Conservation (phyloP, 2,113 vertebrate species). For the Calidris pygmaea region DNA sequence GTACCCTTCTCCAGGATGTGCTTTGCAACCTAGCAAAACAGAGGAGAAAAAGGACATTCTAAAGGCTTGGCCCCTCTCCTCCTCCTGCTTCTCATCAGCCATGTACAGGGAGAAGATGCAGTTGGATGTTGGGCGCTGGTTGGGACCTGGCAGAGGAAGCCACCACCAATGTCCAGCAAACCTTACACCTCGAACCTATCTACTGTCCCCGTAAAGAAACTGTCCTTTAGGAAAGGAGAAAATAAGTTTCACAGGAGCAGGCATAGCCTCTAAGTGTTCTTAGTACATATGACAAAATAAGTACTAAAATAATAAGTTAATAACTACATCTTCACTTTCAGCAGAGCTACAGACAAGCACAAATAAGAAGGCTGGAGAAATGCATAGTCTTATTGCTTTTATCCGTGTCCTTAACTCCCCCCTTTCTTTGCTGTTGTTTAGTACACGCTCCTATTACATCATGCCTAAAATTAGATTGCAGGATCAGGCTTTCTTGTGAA, state of each 20-base stretch:
- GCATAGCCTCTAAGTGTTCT: neutral
- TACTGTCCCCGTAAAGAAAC: neutral
- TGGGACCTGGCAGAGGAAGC: neutral
- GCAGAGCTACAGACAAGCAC: neutral
- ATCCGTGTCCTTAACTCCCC: constrained; percentile 38
- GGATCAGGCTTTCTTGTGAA: constrained; percentile 47
- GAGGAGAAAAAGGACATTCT: neutral
- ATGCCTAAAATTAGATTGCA: constrained; percentile 51
- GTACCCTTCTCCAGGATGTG: neutral
- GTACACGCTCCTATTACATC: constrained; percentile 24
- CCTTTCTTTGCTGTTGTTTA: constrained; percentile 18
- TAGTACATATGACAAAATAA: neutral
- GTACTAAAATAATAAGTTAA: neutral
- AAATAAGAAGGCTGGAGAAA: neutral
- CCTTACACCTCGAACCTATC: fast-evolving
- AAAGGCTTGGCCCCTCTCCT: neutral
- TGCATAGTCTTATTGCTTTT: neutral
- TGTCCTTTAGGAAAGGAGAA: neutral
- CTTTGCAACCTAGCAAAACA: neutral
- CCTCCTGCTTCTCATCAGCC: neutral
- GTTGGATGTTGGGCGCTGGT: too few relatives aligned
- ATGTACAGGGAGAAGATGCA: neutral
- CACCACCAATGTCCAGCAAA: neutral
- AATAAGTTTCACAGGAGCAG: neutral
- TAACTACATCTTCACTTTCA: neutral